phyloP scores from a whole-genome alignment of 2,113 vertebrate species.

The Eira barbara region DNA sequence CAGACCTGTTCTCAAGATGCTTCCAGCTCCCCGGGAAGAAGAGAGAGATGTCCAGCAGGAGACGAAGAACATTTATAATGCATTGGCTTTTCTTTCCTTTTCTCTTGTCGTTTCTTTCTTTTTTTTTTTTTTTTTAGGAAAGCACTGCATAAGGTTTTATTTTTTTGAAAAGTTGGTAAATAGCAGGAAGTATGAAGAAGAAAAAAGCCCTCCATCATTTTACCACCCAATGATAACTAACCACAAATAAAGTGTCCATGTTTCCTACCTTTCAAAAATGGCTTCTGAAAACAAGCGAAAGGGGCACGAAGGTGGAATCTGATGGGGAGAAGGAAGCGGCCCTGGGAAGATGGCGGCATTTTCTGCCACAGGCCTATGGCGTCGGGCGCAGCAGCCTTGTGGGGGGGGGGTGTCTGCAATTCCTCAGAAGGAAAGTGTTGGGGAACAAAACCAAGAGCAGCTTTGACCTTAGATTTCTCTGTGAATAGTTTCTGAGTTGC shows the following conservation, averaged over 20 bases:
- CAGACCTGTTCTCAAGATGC: not conserved
- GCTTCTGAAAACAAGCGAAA: not conserved
- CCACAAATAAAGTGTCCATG: not conserved
- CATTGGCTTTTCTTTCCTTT: not conserved
- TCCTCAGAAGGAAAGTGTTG: not conserved
- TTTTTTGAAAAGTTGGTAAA: not conserved
- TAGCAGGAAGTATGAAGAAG: not conserved
- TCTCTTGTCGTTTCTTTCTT: not conserved
- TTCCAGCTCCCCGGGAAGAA: not conserved
- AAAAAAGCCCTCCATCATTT: not conserved
- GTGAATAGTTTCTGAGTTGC: not conserved
- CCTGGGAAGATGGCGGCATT: not conserved
- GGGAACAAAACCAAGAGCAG: not conserved
- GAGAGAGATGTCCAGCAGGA: not conserved
- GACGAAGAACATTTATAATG: not conserved
- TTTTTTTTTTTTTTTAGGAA: not conserved
- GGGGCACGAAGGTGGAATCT: not conserved
- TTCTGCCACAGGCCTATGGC: rapidly evolving
- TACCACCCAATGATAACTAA: not conserved
- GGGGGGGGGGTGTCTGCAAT: not conserved
- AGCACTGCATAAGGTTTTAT: not conserved
- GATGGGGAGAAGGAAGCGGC: not conserved
- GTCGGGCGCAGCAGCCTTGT: not conserved
- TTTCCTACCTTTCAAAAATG: not conserved
- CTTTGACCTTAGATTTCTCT: not conserved